These are phyloP conservation scores for Poecilia latipinna DNA, from an alignment of 2,113 vertebrate genomes.

Conservation along the genomic window DNA sequence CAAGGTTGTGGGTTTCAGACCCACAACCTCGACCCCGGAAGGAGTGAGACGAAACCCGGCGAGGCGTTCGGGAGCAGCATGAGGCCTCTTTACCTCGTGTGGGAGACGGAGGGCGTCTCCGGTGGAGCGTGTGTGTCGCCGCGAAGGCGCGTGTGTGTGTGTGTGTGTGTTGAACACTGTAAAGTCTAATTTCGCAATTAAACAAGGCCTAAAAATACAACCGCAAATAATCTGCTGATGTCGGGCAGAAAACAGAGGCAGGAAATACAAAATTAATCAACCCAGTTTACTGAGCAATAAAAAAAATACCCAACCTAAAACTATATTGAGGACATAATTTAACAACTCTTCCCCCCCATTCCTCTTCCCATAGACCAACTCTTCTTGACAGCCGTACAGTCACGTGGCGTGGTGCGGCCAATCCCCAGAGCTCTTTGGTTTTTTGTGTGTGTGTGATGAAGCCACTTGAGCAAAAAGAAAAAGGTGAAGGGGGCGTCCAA, in stretches of 20 bases:
- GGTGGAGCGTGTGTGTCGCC: conserved; percentile 1
- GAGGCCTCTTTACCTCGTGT: conserved; percentile 55
- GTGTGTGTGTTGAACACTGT: conserved; percentile 33
- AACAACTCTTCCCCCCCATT: conserved; percentile 1
- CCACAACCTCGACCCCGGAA: background rate
- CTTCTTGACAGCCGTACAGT: conserved; percentile 66
- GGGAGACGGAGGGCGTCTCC: conserved; percentile 46
- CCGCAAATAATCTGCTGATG: conserved; percentile 71
- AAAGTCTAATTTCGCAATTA: conserved; percentile 70
- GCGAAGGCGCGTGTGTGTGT: conserved; percentile 2
- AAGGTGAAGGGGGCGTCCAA: conserved; percentile 62
- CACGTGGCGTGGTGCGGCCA: conserved; percentile 68
- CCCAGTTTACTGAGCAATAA: conserved; percentile 45
- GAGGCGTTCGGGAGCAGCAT: conserved; percentile 66
- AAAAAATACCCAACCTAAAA: conserved; percentile 39
- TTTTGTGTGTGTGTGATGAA: conserved; percentile 42
- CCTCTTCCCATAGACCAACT: conserved; percentile 8
- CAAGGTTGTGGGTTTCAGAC: conserved; percentile 73
- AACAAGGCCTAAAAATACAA: conserved; percentile 70
- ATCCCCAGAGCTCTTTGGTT: conserved; percentile 59
- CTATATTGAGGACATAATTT: conserved; percentile 55
- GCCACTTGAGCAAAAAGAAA: conserved; percentile 63
- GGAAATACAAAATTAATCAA: conserved; percentile 54
- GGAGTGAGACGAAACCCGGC: conserved; percentile 69
- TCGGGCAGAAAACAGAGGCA: conserved; percentile 65